Conservation (phyloP, 64 coral and sea anemone species). For the Montipora foliosa region DNA sequence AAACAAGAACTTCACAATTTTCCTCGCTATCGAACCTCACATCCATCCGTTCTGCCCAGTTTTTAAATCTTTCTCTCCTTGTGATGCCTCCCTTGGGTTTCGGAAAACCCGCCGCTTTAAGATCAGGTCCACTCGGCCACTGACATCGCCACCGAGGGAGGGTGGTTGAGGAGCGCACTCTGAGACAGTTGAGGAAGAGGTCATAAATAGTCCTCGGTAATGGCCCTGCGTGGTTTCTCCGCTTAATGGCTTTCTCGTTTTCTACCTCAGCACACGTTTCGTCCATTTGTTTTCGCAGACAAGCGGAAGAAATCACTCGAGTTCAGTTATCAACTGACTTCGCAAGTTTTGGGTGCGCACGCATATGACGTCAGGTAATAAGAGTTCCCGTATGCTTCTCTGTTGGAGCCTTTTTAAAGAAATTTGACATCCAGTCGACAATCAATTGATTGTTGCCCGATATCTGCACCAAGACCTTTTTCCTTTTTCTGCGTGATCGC, state of each 20-base stretch:
- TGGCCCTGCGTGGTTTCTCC: slow-evolving; percentile 76
- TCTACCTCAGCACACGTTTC: slow-evolving; percentile 20
- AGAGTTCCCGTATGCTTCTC: slow-evolving; percentile 21
- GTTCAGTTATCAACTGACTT: neutral
- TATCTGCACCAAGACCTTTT: no score
- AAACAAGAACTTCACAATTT: slow-evolving; percentile 59
- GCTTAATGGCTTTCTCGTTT: slow-evolving; percentile 34
- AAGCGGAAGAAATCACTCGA: neutral
- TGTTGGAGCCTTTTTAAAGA: neutral
- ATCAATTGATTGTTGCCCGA: no score
- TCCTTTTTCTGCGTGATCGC: no score
- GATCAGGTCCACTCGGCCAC: slow-evolving; percentile 82
- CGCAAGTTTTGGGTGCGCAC: slow-evolving; percentile 1
- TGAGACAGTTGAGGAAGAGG: slow-evolving; percentile 70
- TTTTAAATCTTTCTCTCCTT: slow-evolving; percentile 86
- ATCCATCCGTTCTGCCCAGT: slow-evolving; percentile 93
- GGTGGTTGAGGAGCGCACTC: slow-evolving; percentile 63
- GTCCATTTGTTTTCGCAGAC: slow-evolving; percentile 29
- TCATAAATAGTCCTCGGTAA: slow-evolving; percentile 67
- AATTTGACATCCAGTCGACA: no score
- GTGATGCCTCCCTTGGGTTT: slow-evolving; percentile 87
- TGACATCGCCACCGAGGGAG: slow-evolving; percentile 61
- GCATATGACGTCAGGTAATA: slow-evolving; percentile 4
- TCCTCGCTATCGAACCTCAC: slow-evolving; percentile 60
- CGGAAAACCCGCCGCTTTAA: slow-evolving; percentile 92